Conservation (phyloP, 2,888 invertebrate genomes). For the Dromius quadrimaculatus region DNA sequence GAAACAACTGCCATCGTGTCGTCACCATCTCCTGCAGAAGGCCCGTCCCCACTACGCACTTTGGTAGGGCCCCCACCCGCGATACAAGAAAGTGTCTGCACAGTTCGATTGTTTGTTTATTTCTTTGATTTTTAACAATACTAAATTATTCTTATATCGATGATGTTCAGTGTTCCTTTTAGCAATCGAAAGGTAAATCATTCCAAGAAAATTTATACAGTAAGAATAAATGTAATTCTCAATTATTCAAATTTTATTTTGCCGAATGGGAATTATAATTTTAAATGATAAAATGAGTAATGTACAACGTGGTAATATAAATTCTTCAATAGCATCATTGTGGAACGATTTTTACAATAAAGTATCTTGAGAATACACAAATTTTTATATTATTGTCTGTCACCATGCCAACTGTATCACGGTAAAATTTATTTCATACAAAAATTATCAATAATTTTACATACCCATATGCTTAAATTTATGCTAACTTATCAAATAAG, state of each 20-base stretch:
- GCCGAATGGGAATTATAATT: slow-evolving; percentile 16
- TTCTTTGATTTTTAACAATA: not conserved
- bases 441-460: too few species aligned
- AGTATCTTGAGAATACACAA: too few species aligned
- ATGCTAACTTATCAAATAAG: too few species aligned
- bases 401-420: too few species aligned
- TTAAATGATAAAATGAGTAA: slow-evolving; percentile 9
- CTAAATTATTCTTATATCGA: slow-evolving; percentile 4
- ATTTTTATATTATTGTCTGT: too few species aligned
- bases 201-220: not conserved
- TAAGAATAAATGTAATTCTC: not conserved
- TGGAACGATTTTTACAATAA: too few species aligned
- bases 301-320: not conserved
- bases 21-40: not conserved
- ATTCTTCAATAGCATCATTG: too few species aligned
- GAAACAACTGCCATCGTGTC: not conserved
- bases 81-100: slow-evolving; percentile 6
- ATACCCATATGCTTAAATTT: too few species aligned
- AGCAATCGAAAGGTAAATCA: slow-evolving; percentile 10
- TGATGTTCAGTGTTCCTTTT: not conserved
- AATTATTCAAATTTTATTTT: slow-evolving; percentile 5
- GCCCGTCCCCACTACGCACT: not conserved
- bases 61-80: not conserved
- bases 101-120: slow-evolving; percentile 16
- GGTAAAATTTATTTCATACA: too few species aligned